These are phyloP conservation scores for Nesoenas mayeri DNA, from an alignment of 2,113 vertebrate genomes.

Conservation along the genomic window DNA sequence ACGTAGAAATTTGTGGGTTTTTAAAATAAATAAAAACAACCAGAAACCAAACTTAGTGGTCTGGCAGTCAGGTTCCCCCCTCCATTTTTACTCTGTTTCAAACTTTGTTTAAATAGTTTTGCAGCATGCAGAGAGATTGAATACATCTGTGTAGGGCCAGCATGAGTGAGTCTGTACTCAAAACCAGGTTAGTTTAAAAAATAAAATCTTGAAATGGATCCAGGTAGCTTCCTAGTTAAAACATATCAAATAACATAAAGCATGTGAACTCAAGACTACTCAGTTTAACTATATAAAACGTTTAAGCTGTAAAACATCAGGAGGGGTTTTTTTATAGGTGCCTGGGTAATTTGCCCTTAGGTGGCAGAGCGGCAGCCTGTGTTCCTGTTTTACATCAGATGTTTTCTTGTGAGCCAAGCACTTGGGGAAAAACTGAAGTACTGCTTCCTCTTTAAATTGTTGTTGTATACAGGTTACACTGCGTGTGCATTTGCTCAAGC, in stretches of 20 bases:
- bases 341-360: not conserved
- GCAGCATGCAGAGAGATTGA: conserved; percentile 17
- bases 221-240: conserved; percentile 29
- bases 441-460: conserved; percentile 1
- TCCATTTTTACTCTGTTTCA: not conserved
- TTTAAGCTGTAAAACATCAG: not conserved
- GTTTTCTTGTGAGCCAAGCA: not conserved
- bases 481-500: not conserved
- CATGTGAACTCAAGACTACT: not conserved
- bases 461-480: not conserved
- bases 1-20: not conserved
- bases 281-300: not conserved
- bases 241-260: not conserved
- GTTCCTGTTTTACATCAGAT: not conserved
- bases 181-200: not conserved
- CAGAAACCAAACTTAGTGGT: not conserved
- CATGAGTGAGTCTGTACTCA: not conserved
- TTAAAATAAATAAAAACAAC: not conserved
- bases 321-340: not conserved
- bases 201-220: not conserved
- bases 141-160: conserved; percentile 16
- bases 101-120: conserved; percentile 21
- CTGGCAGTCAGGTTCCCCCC: not conserved
- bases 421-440: not conserved
- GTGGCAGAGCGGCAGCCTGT: not conserved